phyloP scores from a whole-genome alignment of 2,113 vertebrate genomes.

The Semicossyphus pulcher region DNA sequence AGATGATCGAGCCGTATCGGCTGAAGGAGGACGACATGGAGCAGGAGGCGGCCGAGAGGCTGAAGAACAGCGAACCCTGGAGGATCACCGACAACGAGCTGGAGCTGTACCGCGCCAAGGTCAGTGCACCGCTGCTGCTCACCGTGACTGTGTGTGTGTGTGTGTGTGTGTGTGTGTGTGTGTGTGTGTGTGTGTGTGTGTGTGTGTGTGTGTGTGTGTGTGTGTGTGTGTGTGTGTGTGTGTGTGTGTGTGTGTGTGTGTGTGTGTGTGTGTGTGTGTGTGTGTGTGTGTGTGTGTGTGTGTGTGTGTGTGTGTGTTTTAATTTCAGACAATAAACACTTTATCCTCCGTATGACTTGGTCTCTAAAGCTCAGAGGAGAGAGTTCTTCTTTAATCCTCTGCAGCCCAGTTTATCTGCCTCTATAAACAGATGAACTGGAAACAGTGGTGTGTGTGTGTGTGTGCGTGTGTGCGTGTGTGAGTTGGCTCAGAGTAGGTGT shows the following conservation, averaged over 20 bases:
- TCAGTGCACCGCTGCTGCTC: conserved; percentile 59
- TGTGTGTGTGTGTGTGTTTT: too few species aligned
- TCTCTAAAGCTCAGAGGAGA: background rate
- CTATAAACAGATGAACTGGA: background rate
- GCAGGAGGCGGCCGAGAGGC: conserved; percentile 93
- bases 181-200: too few species aligned
- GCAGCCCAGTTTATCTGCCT: background rate
- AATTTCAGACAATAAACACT: too few species aligned
- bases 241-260: too few species aligned
- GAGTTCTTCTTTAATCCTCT: background rate
- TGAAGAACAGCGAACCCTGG: conserved; percentile 98
- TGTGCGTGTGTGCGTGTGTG: background rate
- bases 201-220: too few species aligned
- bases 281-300: too few species aligned
- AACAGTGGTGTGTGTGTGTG: too few species aligned
- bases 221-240: too few species aligned
- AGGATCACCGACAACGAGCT: conserved; percentile 97
- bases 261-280: too few species aligned
- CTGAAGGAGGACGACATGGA: conserved; percentile 98
- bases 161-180: too few species aligned
- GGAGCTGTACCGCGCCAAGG: conserved; percentile 97
- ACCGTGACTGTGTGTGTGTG: background rate
- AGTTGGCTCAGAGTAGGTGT: too few species aligned
- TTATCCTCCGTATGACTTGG: too few species aligned
- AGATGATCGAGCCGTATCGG: conserved; percentile 94